Base-by-base conservation (phyloP, 2,113 vertebrate genomes). In the Aleadryas rufinucha region DNA sequence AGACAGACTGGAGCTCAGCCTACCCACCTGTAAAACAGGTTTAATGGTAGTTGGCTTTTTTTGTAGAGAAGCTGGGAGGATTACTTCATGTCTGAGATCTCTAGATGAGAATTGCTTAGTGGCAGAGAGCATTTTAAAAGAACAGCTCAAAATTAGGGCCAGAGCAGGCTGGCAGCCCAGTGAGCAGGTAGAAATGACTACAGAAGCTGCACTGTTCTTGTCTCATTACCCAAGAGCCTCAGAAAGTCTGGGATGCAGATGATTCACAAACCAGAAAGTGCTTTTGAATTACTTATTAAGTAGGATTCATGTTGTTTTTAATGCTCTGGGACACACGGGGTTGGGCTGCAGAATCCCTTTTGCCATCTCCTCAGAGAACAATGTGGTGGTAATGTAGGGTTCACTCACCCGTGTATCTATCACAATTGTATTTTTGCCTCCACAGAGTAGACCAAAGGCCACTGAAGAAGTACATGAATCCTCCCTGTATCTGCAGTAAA, bases 11-110 rank as follows among this genome's bases (percentile, higher is more conserved):
- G 41, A 90, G n/a, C 54, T 84, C 72, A 90, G 83, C 61, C 56
- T 87, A 50, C 76, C 28, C 84, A 87, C 88, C 80, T 93, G 90
- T 84, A 89, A 88, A 92, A 93, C 79, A 92, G 88, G 85, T 93
- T 93, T 90, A 85, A 92, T 70, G 20, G 56, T 69, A 66, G 64
- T 24, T 6, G 3, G 21, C 17, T 85, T 84, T 92, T 72, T 90
- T 77, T 59, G 60, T 89, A 61, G 88, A 52, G 90, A 81, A 93
- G 60, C 88, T 78, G 31, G 41, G 72, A 77, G 64, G 44, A 93
- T 94, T 96, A 66, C 87, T 81, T 90, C 47, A 90, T 60, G 68
- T 80, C 83, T 95, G 93, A 92, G 74, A 89, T 57, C 18, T 90
- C 69, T 69, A 57, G 68, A 74, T 66, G 85, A 77, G 83, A 84